These are phyloP conservation scores for Tetranychus truncatus DNA, from an alignment of 2,888 invertebrate genomes.

Conservation along the genomic window DNA sequence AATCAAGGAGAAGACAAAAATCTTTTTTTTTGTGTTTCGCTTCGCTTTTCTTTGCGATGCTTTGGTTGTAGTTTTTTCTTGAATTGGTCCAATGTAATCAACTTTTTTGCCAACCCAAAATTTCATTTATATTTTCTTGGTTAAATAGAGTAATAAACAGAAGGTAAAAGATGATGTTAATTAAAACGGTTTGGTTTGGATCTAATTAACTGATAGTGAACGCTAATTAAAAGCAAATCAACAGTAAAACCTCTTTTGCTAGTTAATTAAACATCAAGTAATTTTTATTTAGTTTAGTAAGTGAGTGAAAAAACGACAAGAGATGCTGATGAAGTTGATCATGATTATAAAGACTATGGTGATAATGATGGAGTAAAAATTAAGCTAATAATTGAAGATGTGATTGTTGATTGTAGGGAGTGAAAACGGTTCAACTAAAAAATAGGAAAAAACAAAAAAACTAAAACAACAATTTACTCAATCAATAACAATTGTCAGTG, in stretches of 20 bases:
- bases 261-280: not conserved
- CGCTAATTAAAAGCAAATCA: not conserved
- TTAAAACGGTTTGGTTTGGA: not conserved
- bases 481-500: too few relatives aligned
- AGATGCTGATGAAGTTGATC: not conserved
- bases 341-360: not conserved
- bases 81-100: not conserved
- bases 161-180: not conserved
- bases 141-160: not conserved
- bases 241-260: not conserved
- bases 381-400: not conserved
- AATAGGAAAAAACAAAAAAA: too few relatives aligned
- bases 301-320: not conserved
- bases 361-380: not conserved
- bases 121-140: not conserved
- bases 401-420: too few relatives aligned
- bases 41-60: too few relatives aligned
- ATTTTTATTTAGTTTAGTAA: not conserved
- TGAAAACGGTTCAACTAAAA: too few relatives aligned
- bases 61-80: too few relatives aligned
- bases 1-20: not conserved
- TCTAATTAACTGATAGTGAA: slow-evolving; percentile 1
- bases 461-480: too few relatives aligned
- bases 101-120: not conserved
- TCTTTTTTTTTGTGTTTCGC: not conserved